Evolutionary conservation across 2,888 invertebrate species (phyloP), one percentile per base, ranked within the genome.

Genomic region (Prionchulus punctatus): DNA sequence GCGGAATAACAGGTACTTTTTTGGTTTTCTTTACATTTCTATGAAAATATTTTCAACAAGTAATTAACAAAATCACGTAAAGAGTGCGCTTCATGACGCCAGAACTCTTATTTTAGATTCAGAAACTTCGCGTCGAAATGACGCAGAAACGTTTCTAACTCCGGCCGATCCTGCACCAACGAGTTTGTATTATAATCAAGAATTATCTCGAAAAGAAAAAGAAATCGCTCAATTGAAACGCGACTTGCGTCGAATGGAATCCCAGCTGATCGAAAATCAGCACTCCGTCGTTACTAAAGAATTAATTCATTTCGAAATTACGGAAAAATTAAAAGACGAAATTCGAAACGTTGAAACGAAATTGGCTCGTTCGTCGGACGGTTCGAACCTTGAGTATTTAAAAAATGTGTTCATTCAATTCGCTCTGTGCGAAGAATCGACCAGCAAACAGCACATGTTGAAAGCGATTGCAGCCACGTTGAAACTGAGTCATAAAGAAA

Each of bases 401-500:
- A 88, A 90, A 72, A 90, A 90, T 73, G 88, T 90, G 2, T 82
- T 88, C 54, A 79, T 86, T 54, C 84, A 85, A 60, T 89, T 82
- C 69, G 75, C 89, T 31, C 77, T 82, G 57, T 82, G 83, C 1
- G 78, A 78, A 1, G 84, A 85, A 70, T 71, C 76, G 31, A 79
- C 79, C 1, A 83, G 82, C 1, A 79, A 82, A 58, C 79, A 78
- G 31, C 86, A 86, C 67, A 89, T 89, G 85, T 71, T 89, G 23
- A 89, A 88, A 72, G 89, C 89, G 0, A 88, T 90, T 57, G 82
- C 61, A 28, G 85, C 0, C 83, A 86, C 1, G 84, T 74, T 89
- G 2, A 83, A 85, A 69, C 86, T 90, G 69, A 86, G 84, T 55
- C 74, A 77, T 0, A 72, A 75, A 18, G 89, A 89, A 72, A 45